These are phyloP conservation scores for Drosophila parvula DNA, from an alignment of 1,140 invertebrate genomes.

Conservation along the genomic window DNA sequence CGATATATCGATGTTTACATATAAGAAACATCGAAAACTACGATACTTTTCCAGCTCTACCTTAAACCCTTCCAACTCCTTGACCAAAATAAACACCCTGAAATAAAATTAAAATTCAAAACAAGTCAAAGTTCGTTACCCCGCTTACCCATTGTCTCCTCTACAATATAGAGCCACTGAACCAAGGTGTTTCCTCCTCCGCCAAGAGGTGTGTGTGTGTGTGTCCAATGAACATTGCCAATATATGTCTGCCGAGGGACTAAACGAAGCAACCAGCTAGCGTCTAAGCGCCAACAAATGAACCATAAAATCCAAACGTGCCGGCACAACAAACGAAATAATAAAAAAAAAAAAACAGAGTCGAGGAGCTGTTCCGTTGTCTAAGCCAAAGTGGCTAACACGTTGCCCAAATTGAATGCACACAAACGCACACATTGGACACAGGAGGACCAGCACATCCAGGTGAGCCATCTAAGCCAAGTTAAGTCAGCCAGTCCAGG, in stretches of 20 bases:
- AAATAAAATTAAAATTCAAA: constrained; percentile 3
- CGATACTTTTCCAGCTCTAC: too few relatives aligned
- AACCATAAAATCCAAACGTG: constrained; percentile 83
- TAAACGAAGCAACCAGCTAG: constrained; percentile 41
- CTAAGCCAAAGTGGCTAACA: constrained; percentile 78
- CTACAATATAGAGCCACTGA: constrained; percentile 1
- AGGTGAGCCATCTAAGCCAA: constrained; percentile 26
- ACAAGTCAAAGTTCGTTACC: constrained; percentile 17
- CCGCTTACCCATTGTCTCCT: neutral
- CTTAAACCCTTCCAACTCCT: too few relatives aligned
- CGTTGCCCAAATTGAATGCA: constrained; percentile 78
- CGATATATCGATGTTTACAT: too few relatives aligned
- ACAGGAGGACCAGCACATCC: neutral
- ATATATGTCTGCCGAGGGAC: constrained; percentile 50
- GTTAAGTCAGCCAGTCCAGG: constrained; percentile 39
- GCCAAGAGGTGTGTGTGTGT: constrained; percentile 17
- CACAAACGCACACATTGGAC: constrained; percentile 19
- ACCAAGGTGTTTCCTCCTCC: neutral
- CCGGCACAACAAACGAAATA: constrained; percentile 24
- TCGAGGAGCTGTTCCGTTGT: constrained; percentile 47
- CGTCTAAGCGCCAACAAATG: constrained; percentile 80
- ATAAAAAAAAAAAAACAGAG: constrained; percentile 4
- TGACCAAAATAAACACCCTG: neutral
- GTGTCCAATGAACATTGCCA: constrained; percentile 48
- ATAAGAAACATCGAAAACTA: too few relatives aligned